Percentiles rank a stretch among this genome's conserved stretches.
These are phyloP conservation scores for Thaleichthys pacificus DNA, from an alignment of 2,797 vertebrate genomes.

Conservation along the genomic window DNA sequence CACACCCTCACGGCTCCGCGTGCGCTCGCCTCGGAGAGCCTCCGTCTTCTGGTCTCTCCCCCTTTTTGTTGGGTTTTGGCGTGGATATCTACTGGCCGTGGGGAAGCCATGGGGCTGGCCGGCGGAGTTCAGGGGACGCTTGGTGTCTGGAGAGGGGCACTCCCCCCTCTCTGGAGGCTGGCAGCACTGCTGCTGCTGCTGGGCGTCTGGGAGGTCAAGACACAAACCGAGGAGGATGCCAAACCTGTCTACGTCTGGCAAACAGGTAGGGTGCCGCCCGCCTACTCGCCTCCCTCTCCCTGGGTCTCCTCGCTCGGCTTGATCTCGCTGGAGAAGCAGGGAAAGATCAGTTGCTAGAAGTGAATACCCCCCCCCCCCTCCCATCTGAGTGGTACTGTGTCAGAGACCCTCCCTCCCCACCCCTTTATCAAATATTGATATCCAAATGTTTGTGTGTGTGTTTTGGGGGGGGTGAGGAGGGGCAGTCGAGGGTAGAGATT, in stretches of 20 bases:
- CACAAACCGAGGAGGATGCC: slow-evolving; percentile 77
- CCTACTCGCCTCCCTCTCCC: background rate
- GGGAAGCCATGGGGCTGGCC: slow-evolving; percentile 76
- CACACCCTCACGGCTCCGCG: background rate
- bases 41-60: background rate
- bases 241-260: slow-evolving; percentile 89
- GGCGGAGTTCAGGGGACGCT: slow-evolving; percentile 51
- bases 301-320: background rate
- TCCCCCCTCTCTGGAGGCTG: slow-evolving; percentile 64
- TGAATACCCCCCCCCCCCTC: no score
- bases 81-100: slow-evolving; percentile 58
- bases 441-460: slow-evolving; percentile 32
- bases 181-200: slow-evolving; percentile 70
- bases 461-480: background rate
- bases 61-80: slow-evolving; percentile 20
- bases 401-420: no score
- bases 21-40: background rate
- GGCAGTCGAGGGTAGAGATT: background rate
- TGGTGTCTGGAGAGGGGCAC: slow-evolving; percentile 46
- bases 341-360: no score
- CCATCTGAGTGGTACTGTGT: no score
- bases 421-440: slow-evolving; percentile 37
- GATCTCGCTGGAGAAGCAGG: background rate
- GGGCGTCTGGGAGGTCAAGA: slow-evolving; percentile 63
- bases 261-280: slow-evolving; percentile 78